Evolutionary conservation across 1,140 invertebrate genomes (phyloP).

Genomic region (Pseudomyrmex flavicornis): DNA sequence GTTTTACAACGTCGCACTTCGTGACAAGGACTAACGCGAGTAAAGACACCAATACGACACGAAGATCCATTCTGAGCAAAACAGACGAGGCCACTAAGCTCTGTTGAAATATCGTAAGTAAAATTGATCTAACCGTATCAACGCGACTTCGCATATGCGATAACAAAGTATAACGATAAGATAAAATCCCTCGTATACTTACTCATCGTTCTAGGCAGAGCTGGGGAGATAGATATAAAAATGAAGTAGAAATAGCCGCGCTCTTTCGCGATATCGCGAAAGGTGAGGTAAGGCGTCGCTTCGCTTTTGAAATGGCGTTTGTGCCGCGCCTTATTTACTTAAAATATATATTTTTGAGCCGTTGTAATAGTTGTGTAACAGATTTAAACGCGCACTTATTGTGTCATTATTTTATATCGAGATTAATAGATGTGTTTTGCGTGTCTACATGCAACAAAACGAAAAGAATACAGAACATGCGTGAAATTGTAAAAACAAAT

Average conservation of each 20-base stretch:
- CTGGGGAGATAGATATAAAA: not conserved
- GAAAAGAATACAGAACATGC: too few relatives aligned
- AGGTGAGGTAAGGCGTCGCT: too few relatives aligned
- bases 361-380: too few relatives aligned
- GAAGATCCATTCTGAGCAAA: constrained; percentile 47
- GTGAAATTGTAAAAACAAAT: too few relatives aligned
- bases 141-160: constrained; percentile 28
- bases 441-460: too few relatives aligned
- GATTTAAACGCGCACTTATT: too few relatives aligned
- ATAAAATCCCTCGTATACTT: constrained; percentile 66
- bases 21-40: not conserved
- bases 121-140: constrained; percentile 52
- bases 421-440: too few relatives aligned
- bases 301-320: too few relatives aligned
- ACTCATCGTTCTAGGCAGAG: constrained; percentile 64
- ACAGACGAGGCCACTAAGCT: not conserved
- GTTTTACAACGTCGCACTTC: not conserved
- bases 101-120: not conserved
- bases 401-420: too few relatives aligned
- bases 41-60: not conserved
- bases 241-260: not conserved
- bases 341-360: too few relatives aligned
- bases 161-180: constrained; percentile 70
- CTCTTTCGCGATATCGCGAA: not conserved
- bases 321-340: too few relatives aligned